Base-by-base conservation (phyloP, 2,888 invertebrate genomes). In the Zootermopsis nevadensis region DNA sequence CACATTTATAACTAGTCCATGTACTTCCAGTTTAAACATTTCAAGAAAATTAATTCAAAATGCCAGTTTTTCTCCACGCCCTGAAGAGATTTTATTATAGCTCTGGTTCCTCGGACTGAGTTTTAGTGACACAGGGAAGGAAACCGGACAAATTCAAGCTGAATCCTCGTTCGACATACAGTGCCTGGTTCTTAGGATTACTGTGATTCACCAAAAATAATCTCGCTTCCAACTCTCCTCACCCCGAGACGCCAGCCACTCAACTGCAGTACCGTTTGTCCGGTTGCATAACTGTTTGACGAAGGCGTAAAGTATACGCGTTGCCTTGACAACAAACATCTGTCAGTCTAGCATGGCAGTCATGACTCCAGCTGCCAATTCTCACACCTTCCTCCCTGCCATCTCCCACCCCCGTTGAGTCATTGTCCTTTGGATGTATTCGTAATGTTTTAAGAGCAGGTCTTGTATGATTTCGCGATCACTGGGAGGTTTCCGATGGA, bases 381-480 rank as follows among this genome's bases (percentile, higher is more conserved):
- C 35, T 67, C 80, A 66, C 80, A 80, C 67, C 22, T 24, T 38
- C 77, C 12, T 19, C 38, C 27, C 76, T 19, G 22, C 48, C n/a
- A 12, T 27, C 55, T 4, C 35, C 30, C 27, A 55, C 10, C 80
- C 42, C 12, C 24, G n/a, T 31, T 31, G 67, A 80, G 42, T 80
- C 72, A 66, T 42, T 72, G 67, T 48, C 81, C 38, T 81, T 80
- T 82, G 60, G 82, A 82, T 76, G 76, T 55, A 60, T 67, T 48
- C 72, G 35, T 31, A 38, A 24, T 30, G 42, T 69, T 38, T 30
- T 69, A 69, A 33, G 33, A 69, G 42, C 30, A 38, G 72, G 24
- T 74, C 35, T 80, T 74, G 27, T 60, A 82, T 83, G 83, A 83
- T 80, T 80, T 83, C 27, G 83, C 74, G 83, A 83, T 83, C 83